These are phyloP conservation scores for Neotoxoptera formosana DNA, from an alignment of 1,140 invertebrate genomes.

Conservation along the genomic window DNA sequence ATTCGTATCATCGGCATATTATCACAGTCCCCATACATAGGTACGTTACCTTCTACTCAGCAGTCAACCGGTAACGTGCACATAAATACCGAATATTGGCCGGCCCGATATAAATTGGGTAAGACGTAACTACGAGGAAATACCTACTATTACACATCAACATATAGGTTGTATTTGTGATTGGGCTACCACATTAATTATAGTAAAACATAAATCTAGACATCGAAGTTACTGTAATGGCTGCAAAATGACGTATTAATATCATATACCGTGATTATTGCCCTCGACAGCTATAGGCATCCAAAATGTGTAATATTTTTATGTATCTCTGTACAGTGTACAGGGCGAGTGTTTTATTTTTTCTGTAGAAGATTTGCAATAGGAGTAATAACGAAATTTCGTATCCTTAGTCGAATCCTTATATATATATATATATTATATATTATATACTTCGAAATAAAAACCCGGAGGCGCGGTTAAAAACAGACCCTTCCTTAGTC, in stretches of 20 bases:
- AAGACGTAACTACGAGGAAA: no score
- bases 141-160: no score
- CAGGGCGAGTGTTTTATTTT: neutral
- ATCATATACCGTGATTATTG: neutral
- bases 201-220: no score
- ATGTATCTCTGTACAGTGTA: neutral
- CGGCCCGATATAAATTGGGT: no score
- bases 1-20: neutral
- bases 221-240: neutral
- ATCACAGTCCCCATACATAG: neutral
- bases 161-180: no score
- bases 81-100: neutral
- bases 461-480: conserved; percentile 36
- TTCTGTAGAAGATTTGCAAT: neutral
- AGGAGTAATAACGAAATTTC: neutral
- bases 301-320: neutral
- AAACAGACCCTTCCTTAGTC: conserved; percentile 14
- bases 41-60: neutral
- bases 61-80: neutral
- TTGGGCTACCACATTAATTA: no score
- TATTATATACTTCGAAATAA: neutral
- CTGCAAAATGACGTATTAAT: neutral
- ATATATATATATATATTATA: no score
- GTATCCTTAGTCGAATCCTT: no score
- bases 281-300: neutral